Evolutionary conservation across 2,797 vertebrate genomes (phyloP).

Genomic region (Spea hammondii): DNA sequence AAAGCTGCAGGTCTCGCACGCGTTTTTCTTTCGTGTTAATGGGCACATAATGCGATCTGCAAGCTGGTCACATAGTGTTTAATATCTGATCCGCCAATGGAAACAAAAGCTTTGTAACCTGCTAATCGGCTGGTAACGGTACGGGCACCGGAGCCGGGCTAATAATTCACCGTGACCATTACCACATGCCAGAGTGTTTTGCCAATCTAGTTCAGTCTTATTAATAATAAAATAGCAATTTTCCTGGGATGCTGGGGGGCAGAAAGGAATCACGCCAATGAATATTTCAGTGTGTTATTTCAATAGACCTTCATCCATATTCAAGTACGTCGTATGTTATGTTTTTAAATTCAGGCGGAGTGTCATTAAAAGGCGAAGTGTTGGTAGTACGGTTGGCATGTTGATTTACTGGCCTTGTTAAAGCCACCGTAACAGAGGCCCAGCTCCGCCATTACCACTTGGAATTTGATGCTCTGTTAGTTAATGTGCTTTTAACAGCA

Average conservation of each 20-base stretch:
- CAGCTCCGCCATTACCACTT: slow-evolving; percentile 88
- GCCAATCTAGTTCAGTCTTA: slow-evolving; percentile 89
- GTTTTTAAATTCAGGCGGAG: slow-evolving; percentile 81
- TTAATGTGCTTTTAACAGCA: slow-evolving; percentile 78
- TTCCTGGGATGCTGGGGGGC: slow-evolving; percentile 85
- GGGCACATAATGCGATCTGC: slow-evolving; percentile 2
- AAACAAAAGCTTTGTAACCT: slow-evolving; percentile 65
- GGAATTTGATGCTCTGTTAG: slow-evolving; percentile 92
- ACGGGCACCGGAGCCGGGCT: slow-evolving; percentile 81
- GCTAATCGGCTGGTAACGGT: slow-evolving; percentile 81
- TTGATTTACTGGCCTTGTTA: slow-evolving; percentile 98
- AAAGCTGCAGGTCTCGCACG: neutral
- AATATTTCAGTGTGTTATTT: slow-evolving; percentile 99
- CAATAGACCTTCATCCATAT: slow-evolving; percentile 90
- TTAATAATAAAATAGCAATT: slow-evolving; percentile 99
- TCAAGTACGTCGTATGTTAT: slow-evolving; percentile 85
- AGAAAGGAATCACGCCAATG: slow-evolving; percentile 94
- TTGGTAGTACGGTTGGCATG: slow-evolving; percentile 80
- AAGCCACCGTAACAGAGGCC: slow-evolving; percentile 87
- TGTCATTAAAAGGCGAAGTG: slow-evolving; percentile 91
- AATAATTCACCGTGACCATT: slow-evolving; percentile 98
- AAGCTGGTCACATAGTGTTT: slow-evolving; percentile 48
- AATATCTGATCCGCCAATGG: slow-evolving; percentile 55
- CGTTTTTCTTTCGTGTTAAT: slow-evolving; percentile 15
- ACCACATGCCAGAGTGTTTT: slow-evolving; percentile 86